Evolutionary conservation across 2,888 invertebrate species (phyloP), one percentile per base, ranked within the genome.

Genomic region (Folsomia candida): DNA sequence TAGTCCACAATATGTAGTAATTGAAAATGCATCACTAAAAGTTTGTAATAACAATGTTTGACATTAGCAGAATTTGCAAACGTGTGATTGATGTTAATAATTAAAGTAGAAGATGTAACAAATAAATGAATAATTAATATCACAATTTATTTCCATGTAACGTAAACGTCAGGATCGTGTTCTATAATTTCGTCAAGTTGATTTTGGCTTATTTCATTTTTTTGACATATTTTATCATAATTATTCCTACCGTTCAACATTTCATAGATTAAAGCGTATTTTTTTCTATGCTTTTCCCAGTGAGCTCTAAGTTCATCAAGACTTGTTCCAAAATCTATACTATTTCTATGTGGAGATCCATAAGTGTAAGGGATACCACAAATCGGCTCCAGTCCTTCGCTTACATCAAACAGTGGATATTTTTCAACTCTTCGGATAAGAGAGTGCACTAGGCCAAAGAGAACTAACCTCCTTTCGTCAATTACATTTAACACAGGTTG

Each of bases 171-270:
- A 28, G 92, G 88, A 84, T 94, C 94, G 72, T 89, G 88, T 80
- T 94, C 94, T 22, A 94, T 88, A 74, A 91, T 88, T 79, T 91
- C 90, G 81, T 93, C 92, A 66, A 94, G 86, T 73, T 91, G 89
- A 57, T 88, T 88, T 4, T 90, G 86, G 68, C 90, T 89, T 58
- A 92, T 86, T 20, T 90, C 89, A 11, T 91, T 90, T 70, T 90
- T 87, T 82, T 94, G 93, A 83, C 96, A 95, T 80, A 97, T 94
- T 83, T 95, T 93, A 84, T 97, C 96, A 70, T 91, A 87, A 82
- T 90, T 92, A 75, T 90, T 89, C 0, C 87, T 85, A 0, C 96
- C 96, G 59, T 91, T 91, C 81, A 94, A 92, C 80, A 91, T 82
- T 20, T 81, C 80, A 61, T 82, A 81, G 26, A 85, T 74, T 2